phyloP scores from a whole-genome alignment of 1,140 invertebrate species.

The Drosophila rhopaloa region DNA sequence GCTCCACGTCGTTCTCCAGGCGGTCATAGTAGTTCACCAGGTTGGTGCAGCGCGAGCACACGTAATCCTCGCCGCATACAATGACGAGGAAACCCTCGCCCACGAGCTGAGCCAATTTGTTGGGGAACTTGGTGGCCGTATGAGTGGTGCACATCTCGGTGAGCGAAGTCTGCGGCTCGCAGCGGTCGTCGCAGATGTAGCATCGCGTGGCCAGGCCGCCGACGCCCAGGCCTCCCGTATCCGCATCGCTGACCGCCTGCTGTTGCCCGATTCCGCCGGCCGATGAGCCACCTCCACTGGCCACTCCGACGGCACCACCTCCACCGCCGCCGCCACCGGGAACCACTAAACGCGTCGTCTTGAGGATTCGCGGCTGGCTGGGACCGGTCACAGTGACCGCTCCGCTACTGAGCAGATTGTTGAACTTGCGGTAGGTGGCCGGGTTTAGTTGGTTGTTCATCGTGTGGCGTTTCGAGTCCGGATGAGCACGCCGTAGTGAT shows the following conservation, averaged over 20 bases:
- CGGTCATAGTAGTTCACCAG: constrained; percentile 83
- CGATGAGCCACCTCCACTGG: neutral
- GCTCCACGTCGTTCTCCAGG: constrained; percentile 81
- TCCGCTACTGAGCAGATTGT: constrained; percentile 83
- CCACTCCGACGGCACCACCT: constrained; percentile 20
- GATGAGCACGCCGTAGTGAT: constrained; percentile 36
- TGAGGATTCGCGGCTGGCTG: constrained; percentile 76
- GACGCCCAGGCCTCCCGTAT: constrained; percentile 14
- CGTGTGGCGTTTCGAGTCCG: constrained; percentile 14
- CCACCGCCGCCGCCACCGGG: constrained; percentile 43
- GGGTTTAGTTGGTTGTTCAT: constrained; percentile 83
- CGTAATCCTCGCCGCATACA: constrained; percentile 79
- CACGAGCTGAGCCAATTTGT: constrained; percentile 82
- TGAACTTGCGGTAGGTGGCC: constrained; percentile 83
- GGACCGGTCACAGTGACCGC: constrained; percentile 83
- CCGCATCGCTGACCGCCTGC: constrained; percentile 54
- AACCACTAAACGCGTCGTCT: constrained; percentile 68
- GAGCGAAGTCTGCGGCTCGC: constrained; percentile 61
- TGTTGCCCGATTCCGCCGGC: constrained; percentile 32
- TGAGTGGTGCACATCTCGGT: constrained; percentile 79
- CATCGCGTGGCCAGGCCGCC: constrained; percentile 56
- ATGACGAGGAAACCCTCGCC: constrained; percentile 83
- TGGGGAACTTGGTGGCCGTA: constrained; percentile 82
- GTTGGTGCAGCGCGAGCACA: constrained; percentile 83
- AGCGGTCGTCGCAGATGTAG: constrained; percentile 80